These are phyloP conservation scores for Pomatorhinus ruficollis DNA, from an alignment of 2,113 vertebrate genomes.

Conservation along the genomic window DNA sequence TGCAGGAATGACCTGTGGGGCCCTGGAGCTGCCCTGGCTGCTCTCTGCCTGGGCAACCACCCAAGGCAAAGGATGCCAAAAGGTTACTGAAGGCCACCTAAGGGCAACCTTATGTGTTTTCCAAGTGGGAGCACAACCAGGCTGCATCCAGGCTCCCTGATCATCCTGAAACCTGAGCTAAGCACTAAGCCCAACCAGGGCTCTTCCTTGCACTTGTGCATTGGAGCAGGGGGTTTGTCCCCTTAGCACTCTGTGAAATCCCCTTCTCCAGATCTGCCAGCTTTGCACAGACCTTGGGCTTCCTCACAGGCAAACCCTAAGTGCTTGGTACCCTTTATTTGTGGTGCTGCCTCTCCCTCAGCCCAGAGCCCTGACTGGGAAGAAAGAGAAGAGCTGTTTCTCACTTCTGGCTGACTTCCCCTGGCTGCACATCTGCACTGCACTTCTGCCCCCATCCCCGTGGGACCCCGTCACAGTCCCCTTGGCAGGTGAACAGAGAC, in stretches of 20 bases:
- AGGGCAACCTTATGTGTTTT: not conserved
- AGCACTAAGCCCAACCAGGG: fast-evolving
- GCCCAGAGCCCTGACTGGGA: not conserved
- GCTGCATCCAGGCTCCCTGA: not conserved
- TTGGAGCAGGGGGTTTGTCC: not conserved
- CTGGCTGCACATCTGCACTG: conserved; percentile 1
- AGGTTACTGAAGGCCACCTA: not conserved
- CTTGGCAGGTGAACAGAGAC: conserved; percentile 33
- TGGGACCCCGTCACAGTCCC: not conserved
- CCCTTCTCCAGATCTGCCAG: not conserved
- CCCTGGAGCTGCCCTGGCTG: not conserved
- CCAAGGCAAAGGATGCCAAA: not conserved
- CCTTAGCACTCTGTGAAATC: not conserved
- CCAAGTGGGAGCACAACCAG: not conserved
- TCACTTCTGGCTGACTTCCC: conserved; percentile 18
- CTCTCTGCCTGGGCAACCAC: not conserved
- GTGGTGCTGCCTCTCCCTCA: not conserved
- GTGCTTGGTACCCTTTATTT: not conserved
- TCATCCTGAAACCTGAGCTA: not conserved
- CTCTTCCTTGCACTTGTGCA: fast-evolving
- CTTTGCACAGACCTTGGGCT: not conserved
- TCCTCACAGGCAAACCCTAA: not conserved
- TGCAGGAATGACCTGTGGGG: not conserved
- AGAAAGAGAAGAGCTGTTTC: conserved; percentile 18
- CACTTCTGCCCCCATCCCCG: not conserved